Evolutionary conservation across 2,797 vertebrate species (phyloP), one percentile per base, ranked within the genome.

Genomic region (Coreius guichenoti): DNA sequence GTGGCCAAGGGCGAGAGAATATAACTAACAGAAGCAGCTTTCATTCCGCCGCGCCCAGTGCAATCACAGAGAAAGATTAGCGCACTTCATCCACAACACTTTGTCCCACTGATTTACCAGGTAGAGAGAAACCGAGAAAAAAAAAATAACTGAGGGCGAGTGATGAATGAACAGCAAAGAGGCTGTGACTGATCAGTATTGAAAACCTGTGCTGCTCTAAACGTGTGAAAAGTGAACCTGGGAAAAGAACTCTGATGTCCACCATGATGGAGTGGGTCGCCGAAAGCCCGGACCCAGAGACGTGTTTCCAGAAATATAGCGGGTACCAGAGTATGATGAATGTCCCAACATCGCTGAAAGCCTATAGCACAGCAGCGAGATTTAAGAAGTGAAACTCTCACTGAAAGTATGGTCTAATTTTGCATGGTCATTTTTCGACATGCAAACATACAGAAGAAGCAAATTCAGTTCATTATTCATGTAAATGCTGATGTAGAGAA

Each of bases 231-330:
- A 91, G 88, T 90, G 91, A 93, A 87, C 85, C 90, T 74, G 90
- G 92, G 90, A 91, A 93, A 94, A 86, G 89, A 91, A 94, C 93
- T 92, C 93, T 94, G 93, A 94, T 93, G 94, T 95, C 92, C 75
- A 88, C 81, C 82, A 19, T 94, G 93, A 95, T 95, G 93, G 93
- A 95, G 93, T 93, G 91, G 85, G 73, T 89, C 90, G 88, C 89
- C 90, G 75, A 89, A 36, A 84, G 89, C 85, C 89, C 39, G 69
- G 54, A 82, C 26, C 81, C 51, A 65, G 77, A 85, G 43, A 80
- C 3, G 13, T 49, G 88, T 88, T 91, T 92, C 84, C 86, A 90
- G 90, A 91, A 93, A 92, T 90, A 88, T 88, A 91, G 89, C 90
- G 65, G 86, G 91, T 54, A 29, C 56, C 14, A 19, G 87, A 88